Evolutionary conservation across 2,888 invertebrate genomes (phyloP).

Genomic region (Pandemis corylana): DNA sequence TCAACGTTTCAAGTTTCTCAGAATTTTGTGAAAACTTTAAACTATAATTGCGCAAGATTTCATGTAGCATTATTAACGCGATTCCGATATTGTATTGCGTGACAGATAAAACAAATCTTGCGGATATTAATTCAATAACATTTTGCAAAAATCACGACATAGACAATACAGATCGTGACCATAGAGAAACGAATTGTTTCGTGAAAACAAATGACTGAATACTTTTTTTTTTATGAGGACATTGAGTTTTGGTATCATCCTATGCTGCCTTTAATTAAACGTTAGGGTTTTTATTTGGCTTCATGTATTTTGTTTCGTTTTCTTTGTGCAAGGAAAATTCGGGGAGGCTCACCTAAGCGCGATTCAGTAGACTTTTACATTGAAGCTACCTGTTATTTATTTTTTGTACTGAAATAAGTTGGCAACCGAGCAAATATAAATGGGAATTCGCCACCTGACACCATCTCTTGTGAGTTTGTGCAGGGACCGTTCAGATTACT

Average conservation of each 20-base stretch:
- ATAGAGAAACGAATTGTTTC: constrained; percentile 32
- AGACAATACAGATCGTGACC: constrained; percentile 37
- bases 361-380: no score
- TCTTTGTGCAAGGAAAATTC: no score
- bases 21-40: neutral
- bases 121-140: constrained; percentile 19
- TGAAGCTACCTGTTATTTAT: no score
- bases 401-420: no score
- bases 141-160: constrained; percentile 29
- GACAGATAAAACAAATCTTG: constrained; percentile 25
- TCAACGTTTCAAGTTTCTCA: neutral
- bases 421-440: no score
- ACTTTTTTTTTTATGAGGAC: neutral
- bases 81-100: constrained; percentile 15
- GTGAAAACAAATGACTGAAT: constrained; percentile 13
- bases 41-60: constrained; percentile 12
- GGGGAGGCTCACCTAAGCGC: no score
- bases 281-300: no score
- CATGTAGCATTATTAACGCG: constrained; percentile 7
- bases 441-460: no score
- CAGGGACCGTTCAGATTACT: no score
- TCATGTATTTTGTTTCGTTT: no score
- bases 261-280: neutral
- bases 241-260: neutral
- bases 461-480: no score